phyloP scores from a whole-genome alignment of 2,888 invertebrate species.

The Cacoxenus indagator region DNA sequence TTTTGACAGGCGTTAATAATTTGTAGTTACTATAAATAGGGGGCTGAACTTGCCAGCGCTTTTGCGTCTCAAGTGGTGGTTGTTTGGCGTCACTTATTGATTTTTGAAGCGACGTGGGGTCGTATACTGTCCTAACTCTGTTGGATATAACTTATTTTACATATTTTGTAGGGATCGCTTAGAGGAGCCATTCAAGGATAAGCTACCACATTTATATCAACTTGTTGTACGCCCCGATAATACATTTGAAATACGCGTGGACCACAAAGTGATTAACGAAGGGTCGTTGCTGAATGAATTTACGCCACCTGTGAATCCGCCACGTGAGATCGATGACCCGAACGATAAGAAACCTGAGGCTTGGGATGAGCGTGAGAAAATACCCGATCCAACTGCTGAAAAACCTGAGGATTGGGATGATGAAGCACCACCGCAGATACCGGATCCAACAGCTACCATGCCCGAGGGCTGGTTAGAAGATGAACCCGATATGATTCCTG shows the following conservation, averaged over 20 bases:
- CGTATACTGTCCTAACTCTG: slow-evolving; percentile 17
- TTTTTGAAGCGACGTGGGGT: slow-evolving; percentile 16
- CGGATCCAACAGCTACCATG: slow-evolving; percentile 85
- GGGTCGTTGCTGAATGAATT: slow-evolving; percentile 92
- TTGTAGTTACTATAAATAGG: neutral
- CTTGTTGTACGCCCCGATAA: slow-evolving; percentile 85
- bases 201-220: slow-evolving; percentile 90
- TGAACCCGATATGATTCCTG: slow-evolving; percentile 88
- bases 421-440: slow-evolving; percentile 89
- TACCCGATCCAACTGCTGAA: slow-evolving; percentile 87
- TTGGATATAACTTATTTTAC: neutral
- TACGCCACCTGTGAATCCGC: slow-evolving; percentile 94
- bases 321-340: slow-evolving; percentile 94
- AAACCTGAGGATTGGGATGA: slow-evolving; percentile 99
- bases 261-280: slow-evolving; percentile 85
- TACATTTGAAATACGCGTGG: slow-evolving; percentile 84
- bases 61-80: slow-evolving; percentile 18
- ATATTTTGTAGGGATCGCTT: slow-evolving; percentile 75
- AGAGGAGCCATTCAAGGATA: slow-evolving; percentile 91
- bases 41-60: neutral
- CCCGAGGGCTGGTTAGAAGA: slow-evolving; percentile 95
- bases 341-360: slow-evolving; percentile 86
- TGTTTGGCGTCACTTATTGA: slow-evolving; percentile 30
- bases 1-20: slow-evolving; percentile 26
- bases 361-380: slow-evolving; percentile 97